A percentile compares a stretch with the other conserved stretches of the same genome.
phyloP scores from a whole-genome alignment of 2,888 invertebrate genomes.

The Platynereis dumerilii region DNA sequence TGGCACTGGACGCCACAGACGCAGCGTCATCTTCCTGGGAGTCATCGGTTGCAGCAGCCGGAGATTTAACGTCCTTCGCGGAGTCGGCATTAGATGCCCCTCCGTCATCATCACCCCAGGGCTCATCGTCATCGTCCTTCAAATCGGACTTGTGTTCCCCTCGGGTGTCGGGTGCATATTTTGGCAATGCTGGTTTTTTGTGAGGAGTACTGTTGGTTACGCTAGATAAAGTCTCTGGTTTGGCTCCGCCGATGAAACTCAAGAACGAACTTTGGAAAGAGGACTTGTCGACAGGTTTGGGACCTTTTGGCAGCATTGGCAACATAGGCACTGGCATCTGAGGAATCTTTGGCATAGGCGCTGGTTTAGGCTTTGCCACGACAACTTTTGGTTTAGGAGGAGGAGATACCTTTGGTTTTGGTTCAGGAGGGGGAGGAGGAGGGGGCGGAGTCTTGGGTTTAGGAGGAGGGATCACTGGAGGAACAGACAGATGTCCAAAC shows the following conservation, averaged over 20 bases:
- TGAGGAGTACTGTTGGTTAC: slow-evolving; percentile 51
- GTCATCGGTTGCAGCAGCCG: no score
- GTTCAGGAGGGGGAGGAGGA: background rate
- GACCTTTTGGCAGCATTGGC: no score
- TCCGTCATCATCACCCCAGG: no score
- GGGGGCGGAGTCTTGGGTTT: background rate
- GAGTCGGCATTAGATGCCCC: no score
- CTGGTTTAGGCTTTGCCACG: background rate
- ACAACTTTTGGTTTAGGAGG: background rate
- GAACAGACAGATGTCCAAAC: slow-evolving; percentile 16
- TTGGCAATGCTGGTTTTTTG: slow-evolving; percentile 54
- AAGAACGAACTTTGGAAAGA: slow-evolving; percentile 54
- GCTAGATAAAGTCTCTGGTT: slow-evolving; percentile 57
- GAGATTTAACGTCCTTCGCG: no score
- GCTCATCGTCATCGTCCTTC: no score
- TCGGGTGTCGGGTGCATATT: slow-evolving; percentile 56
- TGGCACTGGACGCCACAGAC: no score
- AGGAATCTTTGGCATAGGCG: background rate
- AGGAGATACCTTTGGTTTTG: background rate
- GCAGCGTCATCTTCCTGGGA: no score
- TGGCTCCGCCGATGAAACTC: slow-evolving; percentile 57
- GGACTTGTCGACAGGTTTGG: no score
- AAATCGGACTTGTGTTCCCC: no score
- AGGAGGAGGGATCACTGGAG: background rate
- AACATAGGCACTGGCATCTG: no score